phyloP scores from a whole-genome alignment of 2,797 vertebrate species.

The Schizopygopsis pylzovi region DNA sequence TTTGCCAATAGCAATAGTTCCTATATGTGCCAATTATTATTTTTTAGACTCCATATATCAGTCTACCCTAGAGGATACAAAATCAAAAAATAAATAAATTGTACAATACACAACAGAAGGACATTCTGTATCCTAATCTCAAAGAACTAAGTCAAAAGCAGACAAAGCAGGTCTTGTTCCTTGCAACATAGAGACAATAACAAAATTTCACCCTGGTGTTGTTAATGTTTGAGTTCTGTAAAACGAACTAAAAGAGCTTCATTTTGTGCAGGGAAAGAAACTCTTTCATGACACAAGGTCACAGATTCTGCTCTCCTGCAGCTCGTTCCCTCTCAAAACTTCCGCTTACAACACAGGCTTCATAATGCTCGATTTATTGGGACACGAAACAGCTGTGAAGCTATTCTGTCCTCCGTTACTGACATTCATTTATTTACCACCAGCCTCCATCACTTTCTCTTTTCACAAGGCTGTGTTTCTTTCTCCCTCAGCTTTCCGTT shows the following conservation, averaged over 20 bases:
- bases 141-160: constrained; percentile 4
- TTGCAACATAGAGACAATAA: constrained; percentile 9
- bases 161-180: not conserved
- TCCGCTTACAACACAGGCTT: constrained; percentile 54
- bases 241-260: constrained; percentile 14
- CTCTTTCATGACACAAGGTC: constrained; percentile 37
- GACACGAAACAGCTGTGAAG: constrained; percentile 64
- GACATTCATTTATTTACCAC: constrained; percentile 52
- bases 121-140: constrained; percentile 6
- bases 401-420: constrained; percentile 56
- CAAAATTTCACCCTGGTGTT: constrained; percentile 2
- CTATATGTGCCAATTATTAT: not conserved
- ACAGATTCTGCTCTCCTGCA: constrained; percentile 26
- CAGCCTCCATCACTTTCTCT: constrained; percentile 40
- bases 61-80: not conserved
- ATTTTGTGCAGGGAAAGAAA: constrained; percentile 40
- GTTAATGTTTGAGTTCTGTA: constrained; percentile 31
- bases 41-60: not conserved
- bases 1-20: not conserved
- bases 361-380: constrained; percentile 57
- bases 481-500: constrained; percentile 60
- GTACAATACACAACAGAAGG: constrained; percentile 2
- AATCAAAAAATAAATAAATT: not conserved
- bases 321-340: constrained; percentile 40
- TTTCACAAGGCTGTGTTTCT: constrained; percentile 53